phyloP scores from a whole-genome alignment of 2,113 vertebrate genomes.

The Dermatemys mawii region DNA sequence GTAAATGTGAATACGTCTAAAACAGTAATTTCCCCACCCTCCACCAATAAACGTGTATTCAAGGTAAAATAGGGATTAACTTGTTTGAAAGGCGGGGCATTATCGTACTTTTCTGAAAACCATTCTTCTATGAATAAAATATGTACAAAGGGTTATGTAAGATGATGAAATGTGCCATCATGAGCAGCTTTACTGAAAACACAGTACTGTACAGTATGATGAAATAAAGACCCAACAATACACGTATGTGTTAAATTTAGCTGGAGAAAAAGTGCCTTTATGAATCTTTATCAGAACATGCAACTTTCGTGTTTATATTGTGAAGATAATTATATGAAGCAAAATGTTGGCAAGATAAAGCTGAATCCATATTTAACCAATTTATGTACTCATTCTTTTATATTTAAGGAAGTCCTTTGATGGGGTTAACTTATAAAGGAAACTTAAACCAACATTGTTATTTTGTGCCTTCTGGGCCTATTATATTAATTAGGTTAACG shows the following conservation, averaged over 20 bases:
- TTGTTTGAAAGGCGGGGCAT: conserved; percentile 28
- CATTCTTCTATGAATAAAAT: conserved; percentile 38
- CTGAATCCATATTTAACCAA: conserved; percentile 18
- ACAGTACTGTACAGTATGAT: not conserved
- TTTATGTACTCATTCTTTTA: conserved; percentile 22
- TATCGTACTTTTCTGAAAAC: conserved; percentile 48
- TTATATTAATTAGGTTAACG: conserved; percentile 53
- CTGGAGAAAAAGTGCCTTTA: not conserved
- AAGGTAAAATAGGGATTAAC: conserved; percentile 57
- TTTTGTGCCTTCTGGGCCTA: conserved; percentile 36
- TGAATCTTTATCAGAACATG: not conserved
- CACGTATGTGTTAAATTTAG: conserved; percentile 34
- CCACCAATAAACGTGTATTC: conserved; percentile 29
- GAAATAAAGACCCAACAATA: conserved; percentile 45
- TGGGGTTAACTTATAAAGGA: conserved; percentile 37
- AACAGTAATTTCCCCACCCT: conserved; percentile 31
- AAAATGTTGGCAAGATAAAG: conserved; percentile 51
- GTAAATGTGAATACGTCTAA: conserved; percentile 53
- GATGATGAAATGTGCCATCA: conserved; percentile 53
- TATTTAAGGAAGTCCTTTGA: conserved; percentile 45
- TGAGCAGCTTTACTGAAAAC: conserved; percentile 59
- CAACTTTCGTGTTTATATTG: conserved; percentile 38
- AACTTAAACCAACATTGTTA: conserved; percentile 39
- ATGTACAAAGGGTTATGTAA: conserved; percentile 34
- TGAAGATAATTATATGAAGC: not conserved